These are phyloP conservation scores for Meteorus colon DNA, from an alignment of 2,888 invertebrate genomes.

Conservation along the genomic window DNA sequence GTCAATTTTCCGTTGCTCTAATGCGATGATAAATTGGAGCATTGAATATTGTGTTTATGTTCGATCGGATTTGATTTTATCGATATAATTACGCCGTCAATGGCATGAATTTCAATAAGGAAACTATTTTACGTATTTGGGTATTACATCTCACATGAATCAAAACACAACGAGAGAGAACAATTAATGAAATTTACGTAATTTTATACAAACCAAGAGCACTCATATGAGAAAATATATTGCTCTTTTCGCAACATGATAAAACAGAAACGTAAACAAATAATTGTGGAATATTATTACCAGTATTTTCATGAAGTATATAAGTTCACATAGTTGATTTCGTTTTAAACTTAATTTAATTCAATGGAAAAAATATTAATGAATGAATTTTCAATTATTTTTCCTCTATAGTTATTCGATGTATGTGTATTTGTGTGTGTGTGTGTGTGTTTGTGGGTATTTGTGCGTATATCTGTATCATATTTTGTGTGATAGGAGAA, in stretches of 20 bases:
- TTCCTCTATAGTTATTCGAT: not conserved
- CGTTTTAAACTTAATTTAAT: not conserved
- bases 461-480: not conserved
- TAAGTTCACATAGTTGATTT: too few species aligned
- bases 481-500: not conserved
- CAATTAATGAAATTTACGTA: not conserved
- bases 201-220: not conserved
- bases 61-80: not conserved
- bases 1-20: not conserved
- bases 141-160: not conserved
- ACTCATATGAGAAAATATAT: not conserved
- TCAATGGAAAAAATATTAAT: not conserved
- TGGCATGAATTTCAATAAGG: not conserved
- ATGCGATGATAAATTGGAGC: not conserved
- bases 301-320: slow-evolving; percentile 3
- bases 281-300: not conserved
- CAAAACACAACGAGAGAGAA: not conserved
- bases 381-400: not conserved
- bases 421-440: not conserved
- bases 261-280: not conserved
- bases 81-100: not conserved
- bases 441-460: not conserved
- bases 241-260: not conserved
- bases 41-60: not conserved
- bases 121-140: not conserved